Percentiles rank a stretch among this genome's conserved stretches.
phyloP scores from a whole-genome alignment of 92 coral and sea anemone genomes.

The Siderastrea siderea region DNA sequence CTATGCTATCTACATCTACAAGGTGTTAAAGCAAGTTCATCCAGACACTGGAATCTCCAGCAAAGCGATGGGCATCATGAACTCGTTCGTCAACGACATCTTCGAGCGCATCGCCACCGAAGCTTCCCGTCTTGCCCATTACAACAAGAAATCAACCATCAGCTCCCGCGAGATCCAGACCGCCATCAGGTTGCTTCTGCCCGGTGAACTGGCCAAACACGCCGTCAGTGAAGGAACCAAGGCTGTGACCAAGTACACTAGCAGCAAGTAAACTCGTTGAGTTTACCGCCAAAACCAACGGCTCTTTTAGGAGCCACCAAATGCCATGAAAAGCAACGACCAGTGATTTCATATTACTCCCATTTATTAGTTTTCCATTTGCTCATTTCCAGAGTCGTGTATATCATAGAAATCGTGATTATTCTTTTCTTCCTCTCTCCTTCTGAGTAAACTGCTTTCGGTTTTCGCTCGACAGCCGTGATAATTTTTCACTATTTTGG shows the following conservation, averaged over 20 bases:
- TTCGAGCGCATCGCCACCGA: slow-evolving; percentile 93
- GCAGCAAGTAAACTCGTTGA: slow-evolving; percentile 88
- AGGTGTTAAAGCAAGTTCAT: slow-evolving; percentile 96
- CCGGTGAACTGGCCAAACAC: slow-evolving; percentile 99
- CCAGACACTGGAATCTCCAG: slow-evolving; percentile 99
- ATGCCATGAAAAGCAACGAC: neutral
- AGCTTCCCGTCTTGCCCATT: slow-evolving; percentile 90
- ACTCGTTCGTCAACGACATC: slow-evolving; percentile 95
- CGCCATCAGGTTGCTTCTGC: slow-evolving; percentile 82
- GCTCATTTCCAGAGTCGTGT: no score
- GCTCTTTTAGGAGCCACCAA: slow-evolving; percentile 64
- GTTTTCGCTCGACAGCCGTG: no score
- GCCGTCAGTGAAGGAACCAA: slow-evolving; percentile 99
- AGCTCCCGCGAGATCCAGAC: slow-evolving; percentile 96
- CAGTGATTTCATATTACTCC: no score
- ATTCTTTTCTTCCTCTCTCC: no score
- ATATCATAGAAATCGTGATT: no score
- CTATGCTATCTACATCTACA: slow-evolving; percentile 97
- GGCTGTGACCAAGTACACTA: slow-evolving; percentile 98
- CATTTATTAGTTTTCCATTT: no score
- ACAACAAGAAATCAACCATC: slow-evolving; percentile 92
- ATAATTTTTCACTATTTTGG: no score
- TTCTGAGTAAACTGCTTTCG: no score
- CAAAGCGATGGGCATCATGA: slow-evolving; percentile 99
- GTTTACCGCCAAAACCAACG: slow-evolving; percentile 32